A percentile compares a stretch with the other conserved stretches of the same genome.
These are phyloP conservation scores for Lycaon pictus DNA, from an alignment of 2,113 vertebrate species.

Conservation along the genomic window DNA sequence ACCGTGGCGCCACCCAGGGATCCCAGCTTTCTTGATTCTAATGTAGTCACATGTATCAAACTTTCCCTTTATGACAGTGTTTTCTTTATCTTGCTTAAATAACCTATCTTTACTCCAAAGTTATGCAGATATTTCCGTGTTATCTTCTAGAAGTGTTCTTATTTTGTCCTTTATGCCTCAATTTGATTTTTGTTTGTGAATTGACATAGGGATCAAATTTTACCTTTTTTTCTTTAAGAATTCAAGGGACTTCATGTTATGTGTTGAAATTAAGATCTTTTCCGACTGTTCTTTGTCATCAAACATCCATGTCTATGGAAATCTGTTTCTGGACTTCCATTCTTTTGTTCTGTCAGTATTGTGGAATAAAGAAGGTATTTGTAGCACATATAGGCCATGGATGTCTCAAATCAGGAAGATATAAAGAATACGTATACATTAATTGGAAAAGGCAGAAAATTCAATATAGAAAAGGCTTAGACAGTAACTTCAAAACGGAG, in stretches of 20 bases:
- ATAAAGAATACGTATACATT: neutral
- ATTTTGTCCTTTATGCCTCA: neutral
- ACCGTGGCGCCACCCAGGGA: too few species aligned
- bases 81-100: neutral
- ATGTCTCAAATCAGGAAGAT: neutral
- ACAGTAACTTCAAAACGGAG: neutral
- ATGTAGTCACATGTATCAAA: neutral
- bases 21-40: neutral
- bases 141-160: neutral
- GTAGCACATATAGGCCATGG: neutral
- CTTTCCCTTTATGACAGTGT: neutral
- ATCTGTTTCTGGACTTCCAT: neutral
- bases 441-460: neutral
- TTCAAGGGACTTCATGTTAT: neutral
- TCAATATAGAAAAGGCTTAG: neutral
- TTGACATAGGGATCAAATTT: neutral
- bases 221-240: neutral
- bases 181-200: neutral
- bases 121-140: neutral
- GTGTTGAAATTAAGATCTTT: neutral
- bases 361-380: neutral
- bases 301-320: neutral
- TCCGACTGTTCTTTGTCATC: neutral
- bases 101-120: neutral
- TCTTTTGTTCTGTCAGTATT: neutral